Conservation (phyloP, 2,797 vertebrate species). For the Zalophus californianus region DNA sequence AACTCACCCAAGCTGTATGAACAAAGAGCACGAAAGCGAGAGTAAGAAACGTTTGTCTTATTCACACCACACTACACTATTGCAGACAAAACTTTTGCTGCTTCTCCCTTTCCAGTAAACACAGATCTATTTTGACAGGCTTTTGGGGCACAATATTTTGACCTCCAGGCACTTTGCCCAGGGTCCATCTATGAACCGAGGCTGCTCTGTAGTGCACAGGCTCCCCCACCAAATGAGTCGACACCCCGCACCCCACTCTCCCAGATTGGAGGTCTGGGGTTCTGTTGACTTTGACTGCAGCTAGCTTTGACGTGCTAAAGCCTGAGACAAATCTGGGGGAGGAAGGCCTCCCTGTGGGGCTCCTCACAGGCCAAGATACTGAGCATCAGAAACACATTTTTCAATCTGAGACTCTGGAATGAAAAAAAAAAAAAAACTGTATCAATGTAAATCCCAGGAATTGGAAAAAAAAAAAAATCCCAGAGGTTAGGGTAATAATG, state of each 20-base stretch:
- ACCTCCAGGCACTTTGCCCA: not conserved
- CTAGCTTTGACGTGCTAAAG: not conserved
- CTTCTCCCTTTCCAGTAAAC: not conserved
- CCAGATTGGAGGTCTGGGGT: not conserved
- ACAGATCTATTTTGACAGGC: not conserved
- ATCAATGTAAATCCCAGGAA: not conserved
- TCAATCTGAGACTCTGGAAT: not conserved
- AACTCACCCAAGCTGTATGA: not conserved
- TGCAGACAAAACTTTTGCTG: not conserved
- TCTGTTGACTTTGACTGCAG: not conserved
- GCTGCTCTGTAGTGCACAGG: not conserved
- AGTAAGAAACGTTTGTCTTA: no score
- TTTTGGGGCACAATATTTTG: not conserved
- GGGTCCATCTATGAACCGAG: accelerated
- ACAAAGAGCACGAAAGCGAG: not conserved
- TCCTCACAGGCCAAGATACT: conserved; percentile 7
- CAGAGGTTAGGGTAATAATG: not conserved
- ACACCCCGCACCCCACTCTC: not conserved
- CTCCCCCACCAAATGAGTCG: not conserved
- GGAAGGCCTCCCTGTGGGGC: not conserved
- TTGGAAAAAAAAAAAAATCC: no score
- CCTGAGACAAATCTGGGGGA: not conserved
- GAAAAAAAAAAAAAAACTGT: not conserved
- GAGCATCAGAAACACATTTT: conserved; percentile 53
- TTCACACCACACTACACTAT: not conserved